Evolutionary conservation across 2,113 vertebrate genomes (phyloP).

Genomic region (Apaloderma vittatum): DNA sequence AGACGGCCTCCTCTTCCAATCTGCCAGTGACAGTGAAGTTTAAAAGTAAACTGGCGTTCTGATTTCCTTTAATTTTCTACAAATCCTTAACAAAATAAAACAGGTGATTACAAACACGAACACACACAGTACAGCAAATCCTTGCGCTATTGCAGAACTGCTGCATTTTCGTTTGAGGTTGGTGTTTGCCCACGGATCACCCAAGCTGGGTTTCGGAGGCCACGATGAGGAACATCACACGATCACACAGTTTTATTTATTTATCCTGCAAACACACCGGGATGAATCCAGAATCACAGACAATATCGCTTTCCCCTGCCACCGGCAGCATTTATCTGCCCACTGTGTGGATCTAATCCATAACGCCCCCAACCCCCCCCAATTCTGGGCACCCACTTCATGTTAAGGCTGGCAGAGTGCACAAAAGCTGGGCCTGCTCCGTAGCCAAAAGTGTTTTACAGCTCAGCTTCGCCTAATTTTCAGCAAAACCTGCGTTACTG

Average conservation of each 20-base stretch:
- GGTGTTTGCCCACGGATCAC: not conserved
- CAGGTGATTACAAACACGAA: fast-evolving
- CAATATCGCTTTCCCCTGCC: not conserved
- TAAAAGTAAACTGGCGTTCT: not conserved
- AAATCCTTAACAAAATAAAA: not conserved
- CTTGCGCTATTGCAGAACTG: not conserved
- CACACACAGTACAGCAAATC: not conserved
- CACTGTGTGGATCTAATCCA: fast-evolving
- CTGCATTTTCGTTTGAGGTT: fast-evolving
- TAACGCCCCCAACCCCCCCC: no score
- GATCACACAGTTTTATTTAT: not conserved
- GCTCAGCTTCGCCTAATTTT: not conserved
- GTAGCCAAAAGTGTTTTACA: not conserved
- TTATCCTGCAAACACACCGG: not conserved
- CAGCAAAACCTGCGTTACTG: not conserved
- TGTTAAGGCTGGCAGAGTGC: not conserved
- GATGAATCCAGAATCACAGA: not conserved
- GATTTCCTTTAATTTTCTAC: not conserved
- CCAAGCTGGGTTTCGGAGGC: not conserved
- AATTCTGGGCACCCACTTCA: not conserved
- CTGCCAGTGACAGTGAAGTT: not conserved
- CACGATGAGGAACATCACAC: not conserved
- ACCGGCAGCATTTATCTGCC: not conserved
- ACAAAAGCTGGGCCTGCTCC: not conserved
- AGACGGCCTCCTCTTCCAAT: not conserved